Evolutionary conservation across 1,140 invertebrate species (phyloP), one percentile per base, ranked within the genome.

Genomic region (Chironomus tepperi): DNA sequence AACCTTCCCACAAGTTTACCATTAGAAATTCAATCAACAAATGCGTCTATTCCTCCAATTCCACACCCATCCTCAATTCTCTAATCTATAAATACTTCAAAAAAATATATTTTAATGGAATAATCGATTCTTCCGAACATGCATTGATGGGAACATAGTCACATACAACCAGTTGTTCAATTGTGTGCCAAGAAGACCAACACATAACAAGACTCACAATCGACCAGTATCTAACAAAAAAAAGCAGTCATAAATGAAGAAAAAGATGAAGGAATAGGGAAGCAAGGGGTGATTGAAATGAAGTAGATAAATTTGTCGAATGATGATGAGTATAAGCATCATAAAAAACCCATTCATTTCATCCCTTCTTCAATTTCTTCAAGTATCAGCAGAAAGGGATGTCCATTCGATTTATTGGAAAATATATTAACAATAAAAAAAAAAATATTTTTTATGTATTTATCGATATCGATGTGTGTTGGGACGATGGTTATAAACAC

Each of bases 341-440:
- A 42, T 42, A 18, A 42, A 42, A 73, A 42, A 57, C 12, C 47
- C 47, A 57, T 57, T 57, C 47, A 3, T 57, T 57, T 3, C 7
- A 15, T 1, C 47, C 47, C 47, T 15, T n/a, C n/a, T 12, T 57
- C 47, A 57, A n/a, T 57, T 57, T 57, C 47, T 57, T 57, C 43
- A 47, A 47, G 43, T 47, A 47, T 2, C 5, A 15, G 47, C 12
- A 5, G n/a, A 5, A 15, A n/a, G 8, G 10, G 10, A n/a, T 57
- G 47, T 57, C 47, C 47, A 57, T 57, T 57, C 47, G 47, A 57
- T 57, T 57, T 57, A 57, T 57, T 57, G 47, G 47, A 57, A 57
- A 57, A 57, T 57, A 57, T 57, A 57, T 57, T 57, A 57, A n/a
- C 47, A 57, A 57, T 57, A 57, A 57, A n/a, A 57, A 57, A 57